phyloP scores from a whole-genome alignment of 2,113 vertebrate genomes.

The Gambusia affinis region DNA sequence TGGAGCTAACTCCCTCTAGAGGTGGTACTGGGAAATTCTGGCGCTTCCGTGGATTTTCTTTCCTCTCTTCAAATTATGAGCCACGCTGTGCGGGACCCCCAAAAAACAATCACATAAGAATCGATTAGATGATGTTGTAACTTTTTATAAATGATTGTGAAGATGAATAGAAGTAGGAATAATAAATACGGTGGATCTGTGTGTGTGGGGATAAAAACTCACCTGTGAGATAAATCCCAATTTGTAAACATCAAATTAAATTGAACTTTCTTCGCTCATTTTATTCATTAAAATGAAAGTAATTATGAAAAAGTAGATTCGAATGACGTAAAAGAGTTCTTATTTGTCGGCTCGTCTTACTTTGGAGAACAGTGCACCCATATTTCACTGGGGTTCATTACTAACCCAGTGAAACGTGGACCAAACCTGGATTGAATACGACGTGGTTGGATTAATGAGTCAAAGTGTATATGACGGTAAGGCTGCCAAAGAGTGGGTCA shows the following conservation, averaged over 20 bases:
- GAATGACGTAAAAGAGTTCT: background rate
- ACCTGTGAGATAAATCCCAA: background rate
- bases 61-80: background rate
- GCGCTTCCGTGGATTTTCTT: conserved; percentile 31
- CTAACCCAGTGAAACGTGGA: background rate
- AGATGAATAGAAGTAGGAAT: background rate
- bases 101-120: background rate
- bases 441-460: background rate
- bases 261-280: background rate
- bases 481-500: background rate
- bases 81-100: background rate
- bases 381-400: no score
- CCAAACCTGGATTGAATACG: background rate
- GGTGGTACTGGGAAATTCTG: conserved; percentile 82
- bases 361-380: background rate
- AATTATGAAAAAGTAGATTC: background rate
- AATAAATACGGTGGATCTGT: background rate
- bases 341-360: background rate
- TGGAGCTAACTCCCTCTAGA: conserved; percentile 98
- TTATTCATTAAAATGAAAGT: background rate
- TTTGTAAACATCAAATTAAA: background rate
- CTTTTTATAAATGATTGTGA: background rate
- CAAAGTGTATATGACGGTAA: background rate
- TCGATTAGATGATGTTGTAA: background rate
- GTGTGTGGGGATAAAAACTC: background rate